Conservation (phyloP, 2,797 vertebrate genomes). For the Astyanax mexicanus region DNA sequence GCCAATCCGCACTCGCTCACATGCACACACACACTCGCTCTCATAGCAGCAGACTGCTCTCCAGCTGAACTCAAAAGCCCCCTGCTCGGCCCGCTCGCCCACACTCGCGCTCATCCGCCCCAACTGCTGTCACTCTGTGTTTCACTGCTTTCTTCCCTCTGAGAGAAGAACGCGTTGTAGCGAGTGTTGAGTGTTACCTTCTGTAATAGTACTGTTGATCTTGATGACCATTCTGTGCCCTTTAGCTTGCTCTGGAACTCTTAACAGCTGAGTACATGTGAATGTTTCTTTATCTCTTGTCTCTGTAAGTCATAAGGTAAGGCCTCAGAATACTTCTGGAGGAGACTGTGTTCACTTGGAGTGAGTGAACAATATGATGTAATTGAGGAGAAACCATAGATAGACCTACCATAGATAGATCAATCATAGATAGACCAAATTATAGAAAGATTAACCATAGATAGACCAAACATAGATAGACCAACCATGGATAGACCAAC, state of each 20-base stretch:
- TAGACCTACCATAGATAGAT: too few species aligned
- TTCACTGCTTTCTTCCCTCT: background rate
- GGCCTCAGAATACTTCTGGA: too few species aligned
- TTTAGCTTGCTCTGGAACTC: constrained; percentile 20
- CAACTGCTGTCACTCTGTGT: constrained; percentile 21
- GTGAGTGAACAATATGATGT: too few species aligned
- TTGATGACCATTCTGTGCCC: background rate
- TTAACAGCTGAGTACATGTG: background rate
- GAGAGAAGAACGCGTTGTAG: background rate
- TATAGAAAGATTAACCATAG: too few species aligned
- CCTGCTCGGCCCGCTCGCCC: background rate
- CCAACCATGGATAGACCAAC: too few species aligned
- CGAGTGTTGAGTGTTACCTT: background rate
- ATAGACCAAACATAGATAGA: too few species aligned
- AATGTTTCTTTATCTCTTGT: background rate
- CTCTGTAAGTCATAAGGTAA: too few species aligned
- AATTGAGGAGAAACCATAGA: too few species aligned
- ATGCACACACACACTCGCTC: background rate
- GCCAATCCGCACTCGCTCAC: constrained; percentile 28
- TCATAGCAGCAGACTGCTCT: constrained; percentile 49
- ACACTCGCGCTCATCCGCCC: background rate
- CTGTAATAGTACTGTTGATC: background rate
- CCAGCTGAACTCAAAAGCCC: constrained; percentile 24
- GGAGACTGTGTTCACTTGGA: too few species aligned
- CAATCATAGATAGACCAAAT: too few species aligned